Evolutionary conservation across 2,888 invertebrate genomes (phyloP), one percentile per base, ranked within the genome.

Genomic region (Stenichneumon culpator): DNA sequence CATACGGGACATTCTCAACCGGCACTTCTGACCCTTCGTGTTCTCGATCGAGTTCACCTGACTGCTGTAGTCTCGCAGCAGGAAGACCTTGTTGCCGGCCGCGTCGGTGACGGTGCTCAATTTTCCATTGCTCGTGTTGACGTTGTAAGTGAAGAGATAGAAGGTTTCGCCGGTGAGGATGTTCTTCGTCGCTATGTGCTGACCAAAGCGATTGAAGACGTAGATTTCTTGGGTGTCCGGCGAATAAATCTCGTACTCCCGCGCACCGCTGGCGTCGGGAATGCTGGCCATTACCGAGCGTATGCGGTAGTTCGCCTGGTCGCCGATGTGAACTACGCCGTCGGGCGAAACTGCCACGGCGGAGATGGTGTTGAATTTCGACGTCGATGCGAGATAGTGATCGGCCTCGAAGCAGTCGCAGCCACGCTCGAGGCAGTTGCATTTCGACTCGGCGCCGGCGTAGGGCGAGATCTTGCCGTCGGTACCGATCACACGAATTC

Each of bases 171-270:
- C 98, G 0, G 99, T 99, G n/a, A 99, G 95, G 84, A 99, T 99
- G 92, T 99, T 98, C 89, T 97, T 97, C 0, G 99, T 99, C 79
- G 97, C 97, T 3, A 98, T 96, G 92, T 99, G 99, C 93, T 99
- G 99, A 0, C 99, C 99, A 92, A 98, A 98, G 88, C 98, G 95
- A 91, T 98, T 98, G 94, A 98, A 98, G 32, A 98, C 96, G 91
- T 98, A 98, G 84, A 98, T 97, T 94, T 99, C 99, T 94, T 99
- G 99, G 3, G 98, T 98, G 90, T 99, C 98, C 0, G 99, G 98
- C 0, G 98, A 98, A 91, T 98, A 98, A 81, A 99, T 98, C 93
- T 99, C 98, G 93, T 99, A 99, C 92, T 98, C 98, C 65, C 98
- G 95, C 0, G 97, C 96, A 0, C 96, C 96, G 89, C 97, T 97